phyloP scores from a whole-genome alignment of 2,113 vertebrate genomes.

The Gulo gulo region DNA sequence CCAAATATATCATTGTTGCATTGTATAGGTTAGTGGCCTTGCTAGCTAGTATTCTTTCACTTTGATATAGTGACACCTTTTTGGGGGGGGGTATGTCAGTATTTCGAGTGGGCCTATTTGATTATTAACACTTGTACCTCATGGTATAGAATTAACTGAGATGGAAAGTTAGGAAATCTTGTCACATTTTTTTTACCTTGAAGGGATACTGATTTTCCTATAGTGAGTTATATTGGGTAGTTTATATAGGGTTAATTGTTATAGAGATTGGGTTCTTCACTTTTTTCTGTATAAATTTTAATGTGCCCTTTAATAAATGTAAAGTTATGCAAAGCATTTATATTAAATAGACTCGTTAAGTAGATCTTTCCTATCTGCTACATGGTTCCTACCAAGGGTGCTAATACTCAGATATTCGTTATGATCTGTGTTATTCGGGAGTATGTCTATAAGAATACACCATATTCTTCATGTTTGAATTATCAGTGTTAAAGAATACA shows the following conservation, averaged over 20 bases:
- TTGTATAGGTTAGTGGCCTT: neutral
- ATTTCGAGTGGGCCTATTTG: neutral
- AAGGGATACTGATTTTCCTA: neutral
- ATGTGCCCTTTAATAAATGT: conserved; percentile 61
- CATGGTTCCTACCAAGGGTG: conserved; percentile 1
- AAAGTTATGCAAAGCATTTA: conserved; percentile 56
- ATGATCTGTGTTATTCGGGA: neutral
- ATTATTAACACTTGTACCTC: neutral
- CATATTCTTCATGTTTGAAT: neutral
- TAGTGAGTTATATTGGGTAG: neutral
- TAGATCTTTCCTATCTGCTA: conserved; percentile 45
- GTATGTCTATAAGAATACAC: neutral
- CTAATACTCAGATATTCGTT: conserved; percentile 13
- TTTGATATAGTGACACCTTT: neutral
- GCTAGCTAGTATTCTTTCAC: neutral
- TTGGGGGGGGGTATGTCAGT: too few relatives aligned
- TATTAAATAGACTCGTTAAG: conserved; percentile 45
- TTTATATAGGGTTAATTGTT: conserved; percentile 38
- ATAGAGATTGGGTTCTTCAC: conserved; percentile 9
- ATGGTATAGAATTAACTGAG: neutral
- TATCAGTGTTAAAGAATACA: conserved; percentile 45
- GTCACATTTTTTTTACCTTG: neutral
- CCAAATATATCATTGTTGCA: neutral
- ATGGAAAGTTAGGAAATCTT: neutral
- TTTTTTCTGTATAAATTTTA: conserved; percentile 52